Evolutionary conservation across 2,797 vertebrate species (phyloP).

Genomic region (Ctenopoma kingsleyae): DNA sequence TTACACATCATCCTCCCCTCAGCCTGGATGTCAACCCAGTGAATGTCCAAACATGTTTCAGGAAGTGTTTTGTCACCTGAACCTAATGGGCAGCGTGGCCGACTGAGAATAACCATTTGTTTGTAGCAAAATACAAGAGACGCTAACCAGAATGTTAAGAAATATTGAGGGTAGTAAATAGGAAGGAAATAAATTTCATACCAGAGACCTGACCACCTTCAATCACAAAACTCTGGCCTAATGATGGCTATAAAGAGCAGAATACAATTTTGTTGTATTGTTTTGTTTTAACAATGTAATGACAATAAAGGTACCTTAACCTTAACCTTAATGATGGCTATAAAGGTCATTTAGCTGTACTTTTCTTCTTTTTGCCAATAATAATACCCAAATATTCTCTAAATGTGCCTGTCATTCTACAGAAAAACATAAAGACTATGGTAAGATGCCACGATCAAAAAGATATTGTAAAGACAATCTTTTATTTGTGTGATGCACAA

Average conservation of each 20-base stretch:
- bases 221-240: background rate
- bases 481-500: background rate
- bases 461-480: background rate
- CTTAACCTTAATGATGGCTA: no score
- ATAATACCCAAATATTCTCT: background rate
- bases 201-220: background rate
- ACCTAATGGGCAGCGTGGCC: slow-evolving; percentile 21
- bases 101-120: slow-evolving; percentile 46
- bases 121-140: slow-evolving; percentile 4
- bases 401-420: slow-evolving; percentile 7
- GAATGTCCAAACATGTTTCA: slow-evolving; percentile 61
- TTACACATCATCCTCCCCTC: slow-evolving; percentile 47
- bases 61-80: slow-evolving; percentile 49
- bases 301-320: no score
- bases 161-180: background rate
- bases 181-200: slow-evolving; percentile 2
- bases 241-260: background rate
- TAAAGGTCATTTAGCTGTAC: background rate
- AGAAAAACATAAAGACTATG: no score
- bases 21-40: slow-evolving; percentile 33
- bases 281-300: no score
- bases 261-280: no score
- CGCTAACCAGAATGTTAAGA: background rate
- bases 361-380: background rate
- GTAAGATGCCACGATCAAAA: no score